A percentile compares a stretch with the other conserved stretches of the same genome.
These are phyloP conservation scores for Atlantisia rogersi DNA, from an alignment of 2,113 vertebrate genomes.

Conservation along the genomic window DNA sequence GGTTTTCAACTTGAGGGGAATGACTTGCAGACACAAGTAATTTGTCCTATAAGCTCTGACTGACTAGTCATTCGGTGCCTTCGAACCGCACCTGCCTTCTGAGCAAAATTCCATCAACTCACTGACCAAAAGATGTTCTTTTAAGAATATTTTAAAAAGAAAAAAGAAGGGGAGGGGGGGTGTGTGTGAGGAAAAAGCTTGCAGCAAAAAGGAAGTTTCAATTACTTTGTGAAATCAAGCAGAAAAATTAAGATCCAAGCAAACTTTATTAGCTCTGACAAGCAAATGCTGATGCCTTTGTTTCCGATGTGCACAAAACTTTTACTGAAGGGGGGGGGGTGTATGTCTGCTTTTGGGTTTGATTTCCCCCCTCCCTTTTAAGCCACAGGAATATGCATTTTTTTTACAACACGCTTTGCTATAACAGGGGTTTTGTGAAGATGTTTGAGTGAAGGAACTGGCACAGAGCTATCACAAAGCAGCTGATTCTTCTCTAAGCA, in stretches of 20 bases:
- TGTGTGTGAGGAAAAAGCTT: not conserved
- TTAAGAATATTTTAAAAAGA: conserved; percentile 45
- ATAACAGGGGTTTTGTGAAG: not conserved
- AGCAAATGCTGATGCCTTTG: conserved; percentile 73
- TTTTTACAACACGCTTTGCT: not conserved
- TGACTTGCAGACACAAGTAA: conserved; percentile 40
- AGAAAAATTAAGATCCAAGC: conserved; percentile 84
- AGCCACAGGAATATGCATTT: not conserved
- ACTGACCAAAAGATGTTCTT: conserved; percentile 77
- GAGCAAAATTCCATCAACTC: conserved; percentile 70
- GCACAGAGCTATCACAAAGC: conserved; percentile 1
- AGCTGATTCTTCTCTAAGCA: conserved; percentile 4
- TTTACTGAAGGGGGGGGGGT: not conserved
- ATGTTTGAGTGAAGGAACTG: not conserved
- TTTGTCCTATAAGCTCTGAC: conserved; percentile 44
- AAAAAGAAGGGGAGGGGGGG: too few species aligned
- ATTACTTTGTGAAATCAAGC: conserved; percentile 84
- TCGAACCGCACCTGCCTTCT: conserved; percentile 9
- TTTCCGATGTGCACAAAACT: conserved; percentile 41
- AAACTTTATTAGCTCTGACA: conserved; percentile 83
- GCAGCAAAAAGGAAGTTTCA: conserved; percentile 82
- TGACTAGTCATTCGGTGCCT: not conserved
- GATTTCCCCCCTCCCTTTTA: not conserved
- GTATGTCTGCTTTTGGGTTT: not conserved
- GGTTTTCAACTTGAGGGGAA: conserved; percentile 48